phyloP scores from a whole-genome alignment of 2,113 vertebrate species.

The Uria aalge region DNA sequence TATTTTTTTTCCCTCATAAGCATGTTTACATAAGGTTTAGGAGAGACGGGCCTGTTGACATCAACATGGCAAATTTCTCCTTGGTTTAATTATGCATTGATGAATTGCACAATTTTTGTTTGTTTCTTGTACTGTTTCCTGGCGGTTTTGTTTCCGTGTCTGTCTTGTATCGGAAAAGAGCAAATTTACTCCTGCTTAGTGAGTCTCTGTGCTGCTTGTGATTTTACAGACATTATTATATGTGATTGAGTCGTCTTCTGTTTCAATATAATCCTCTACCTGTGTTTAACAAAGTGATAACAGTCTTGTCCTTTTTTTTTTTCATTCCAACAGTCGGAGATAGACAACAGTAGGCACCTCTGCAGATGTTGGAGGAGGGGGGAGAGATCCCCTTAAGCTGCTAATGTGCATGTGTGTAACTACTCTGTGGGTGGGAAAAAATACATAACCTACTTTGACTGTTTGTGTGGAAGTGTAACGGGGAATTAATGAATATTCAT shows the following conservation, averaged over 20 bases:
- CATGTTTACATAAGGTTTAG: background rate
- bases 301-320: background rate
- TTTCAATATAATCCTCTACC: background rate
- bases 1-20: background rate
- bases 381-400: background rate
- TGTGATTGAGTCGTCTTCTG: background rate
- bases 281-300: background rate
- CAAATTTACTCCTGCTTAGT: background rate
- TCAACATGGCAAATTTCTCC: background rate
- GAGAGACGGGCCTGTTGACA: background rate
- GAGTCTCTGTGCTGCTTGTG: background rate
- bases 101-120: background rate
- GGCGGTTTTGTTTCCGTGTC: background rate
- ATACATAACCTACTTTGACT: background rate
- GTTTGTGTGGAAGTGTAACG: background rate
- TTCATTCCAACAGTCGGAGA: background rate
- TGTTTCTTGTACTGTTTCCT: background rate
- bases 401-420: background rate
- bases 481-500: background rate
- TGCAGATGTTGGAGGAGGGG: background rate
- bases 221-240: background rate
- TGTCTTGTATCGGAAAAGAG: background rate
- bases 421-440: background rate
- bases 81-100: background rate
- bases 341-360: background rate